Conservation (phyloP, 1,140 invertebrate genomes). For the Colletes latitarsis region DNA sequence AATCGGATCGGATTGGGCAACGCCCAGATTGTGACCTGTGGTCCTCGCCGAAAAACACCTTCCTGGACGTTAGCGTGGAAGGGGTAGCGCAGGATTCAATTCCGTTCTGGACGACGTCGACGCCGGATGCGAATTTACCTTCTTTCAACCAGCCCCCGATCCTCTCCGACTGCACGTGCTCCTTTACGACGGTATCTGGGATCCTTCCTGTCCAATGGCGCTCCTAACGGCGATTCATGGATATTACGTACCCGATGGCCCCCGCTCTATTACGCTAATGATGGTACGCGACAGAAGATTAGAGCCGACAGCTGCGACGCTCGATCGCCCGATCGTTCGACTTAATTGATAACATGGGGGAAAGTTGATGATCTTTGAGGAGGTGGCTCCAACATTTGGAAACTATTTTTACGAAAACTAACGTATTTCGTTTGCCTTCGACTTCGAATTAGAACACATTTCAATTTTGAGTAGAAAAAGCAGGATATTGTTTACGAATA, state of each 20-base stretch:
- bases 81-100: conserved; percentile 70
- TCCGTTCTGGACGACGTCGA: conserved; percentile 56
- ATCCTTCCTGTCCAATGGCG: conserved; percentile 4
- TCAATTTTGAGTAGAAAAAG: no score
- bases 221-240: conserved; percentile 4
- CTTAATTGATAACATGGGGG: not conserved
- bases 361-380: not conserved
- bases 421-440: no score
- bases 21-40: conserved; percentile 66
- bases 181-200: conserved; percentile 11
- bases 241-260: not conserved
- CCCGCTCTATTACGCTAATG: not conserved
- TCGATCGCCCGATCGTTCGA: not conserved
- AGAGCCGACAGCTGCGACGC: not conserved
- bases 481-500: no score
- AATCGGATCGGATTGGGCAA: conserved; percentile 75
- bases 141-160: conserved; percentile 13
- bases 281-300: not conserved
- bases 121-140: conserved; percentile 34
- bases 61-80: conserved; percentile 56
- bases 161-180: conserved; percentile 19
- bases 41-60: conserved; percentile 62
- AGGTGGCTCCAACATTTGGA: not conserved
- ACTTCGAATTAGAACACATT: no score
- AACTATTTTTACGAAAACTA: no score